Evolutionary conservation across 2,797 vertebrate genomes (phyloP), one percentile per base, ranked within the genome.

Genomic region (Paguma larvata): DNA sequence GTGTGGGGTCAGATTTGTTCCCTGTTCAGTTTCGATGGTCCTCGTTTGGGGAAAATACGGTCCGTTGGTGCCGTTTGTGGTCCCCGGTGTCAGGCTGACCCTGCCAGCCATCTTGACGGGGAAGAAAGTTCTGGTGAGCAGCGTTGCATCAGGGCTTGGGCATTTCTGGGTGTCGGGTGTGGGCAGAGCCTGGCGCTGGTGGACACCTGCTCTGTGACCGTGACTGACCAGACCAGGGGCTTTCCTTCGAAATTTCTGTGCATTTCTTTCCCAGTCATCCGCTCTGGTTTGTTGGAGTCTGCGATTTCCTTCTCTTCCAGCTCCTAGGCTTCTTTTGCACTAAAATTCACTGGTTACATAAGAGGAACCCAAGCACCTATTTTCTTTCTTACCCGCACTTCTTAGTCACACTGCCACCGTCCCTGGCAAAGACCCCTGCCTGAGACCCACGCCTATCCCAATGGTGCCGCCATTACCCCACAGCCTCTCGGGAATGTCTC

Each of bases 391-490:
- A 15, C 67, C 3, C 51, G 16, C 4, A 34, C 23, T 41, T 4
- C 44, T 91, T 44, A 41, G 62, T 86, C 89, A 46, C 48, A 32
- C 9, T 53, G 68, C 68, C 68, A 7, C 79, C n/a, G 16, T 67
- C 48, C n/a, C n/a, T 19, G 8, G 51, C 12, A 19, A 68, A 89
- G 44, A 79, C 6, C 67, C 41, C 32, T 2, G 25, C 21, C 56
- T 1, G 65, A 78, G 41, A 10, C 41, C 13, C 67, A 72, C 5
- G 3, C n/a, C 23, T 53, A 1, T 1, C 51, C 65, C 21, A 6
- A 6, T 0, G 21, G 48, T 0, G 0, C 3, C 4, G 2, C 79
- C 0, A 3, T 12, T 16, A 0, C 27, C 27, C 23, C 11, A 13
- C 7, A 51, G 38, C 63, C 67, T 73, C 53, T 44, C 53, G 32